A percentile compares a stretch with the other conserved stretches of the same genome.
Conservation (phyloP, 2,797 vertebrate species). For the Coregonus ussuriensis region DNA sequence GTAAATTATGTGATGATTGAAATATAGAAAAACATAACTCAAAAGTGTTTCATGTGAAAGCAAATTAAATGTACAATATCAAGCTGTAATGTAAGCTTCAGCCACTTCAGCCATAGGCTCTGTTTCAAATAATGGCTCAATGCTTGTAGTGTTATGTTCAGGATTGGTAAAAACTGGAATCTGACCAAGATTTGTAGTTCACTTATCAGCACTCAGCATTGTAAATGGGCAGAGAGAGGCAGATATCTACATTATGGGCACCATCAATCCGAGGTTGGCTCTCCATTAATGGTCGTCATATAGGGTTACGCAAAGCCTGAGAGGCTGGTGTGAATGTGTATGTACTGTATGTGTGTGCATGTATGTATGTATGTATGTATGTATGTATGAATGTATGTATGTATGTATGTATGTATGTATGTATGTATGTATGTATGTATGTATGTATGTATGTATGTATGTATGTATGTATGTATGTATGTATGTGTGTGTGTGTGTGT, state of each 20-base stretch:
- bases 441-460: not conserved
- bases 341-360: not conserved
- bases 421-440: not conserved
- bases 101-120: not conserved
- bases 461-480: not conserved
- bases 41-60: not conserved
- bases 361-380: not conserved
- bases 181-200: constrained; percentile 19
- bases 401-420: not conserved
- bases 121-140: not conserved
- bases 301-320: not conserved
- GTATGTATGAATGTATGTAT: not conserved
- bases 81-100: not conserved
- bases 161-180: not conserved
- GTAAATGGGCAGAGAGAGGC: not conserved
- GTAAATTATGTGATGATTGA: not conserved
- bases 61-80: not conserved
- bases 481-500: not conserved
- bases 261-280: constrained; percentile 46
- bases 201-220: constrained; percentile 20
- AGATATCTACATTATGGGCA: constrained; percentile 21
- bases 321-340: not conserved
- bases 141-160: not conserved
- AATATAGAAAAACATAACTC: not conserved
- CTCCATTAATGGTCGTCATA: constrained; percentile 16